These are phyloP conservation scores for Saccostrea glomerata DNA, from an alignment of 1,140 invertebrate species.

Conservation along the genomic window DNA sequence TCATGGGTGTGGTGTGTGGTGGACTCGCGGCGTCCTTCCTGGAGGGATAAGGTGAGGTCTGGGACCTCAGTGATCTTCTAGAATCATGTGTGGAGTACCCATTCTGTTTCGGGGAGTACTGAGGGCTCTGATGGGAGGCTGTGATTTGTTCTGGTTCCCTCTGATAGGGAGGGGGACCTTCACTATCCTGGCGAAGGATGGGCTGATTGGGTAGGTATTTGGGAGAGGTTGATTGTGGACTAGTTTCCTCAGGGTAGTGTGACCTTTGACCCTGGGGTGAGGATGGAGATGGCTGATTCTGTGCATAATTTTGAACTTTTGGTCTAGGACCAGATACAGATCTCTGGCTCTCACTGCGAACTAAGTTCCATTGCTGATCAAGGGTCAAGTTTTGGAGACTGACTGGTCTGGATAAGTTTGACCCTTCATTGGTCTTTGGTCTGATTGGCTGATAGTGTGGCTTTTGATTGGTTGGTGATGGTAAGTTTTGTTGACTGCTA, in stretches of 20 bases:
- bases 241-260: background rate
- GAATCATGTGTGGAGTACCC: background rate
- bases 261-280: conserved; percentile 25
- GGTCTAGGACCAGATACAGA: conserved; percentile 23
- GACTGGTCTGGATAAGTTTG: background rate
- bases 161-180: conserved; percentile 31
- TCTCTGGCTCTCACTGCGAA: background rate
- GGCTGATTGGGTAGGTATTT: conserved; percentile 26
- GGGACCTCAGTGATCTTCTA: background rate
- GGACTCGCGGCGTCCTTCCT: conserved; percentile 17
- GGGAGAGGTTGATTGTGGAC: conserved; percentile 6
- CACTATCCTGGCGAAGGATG: background rate
- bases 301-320: conserved; percentile 27
- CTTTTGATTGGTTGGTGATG: conserved; percentile 34
- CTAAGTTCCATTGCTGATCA: background rate
- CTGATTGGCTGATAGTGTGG: conserved; percentile 29
- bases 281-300: conserved; percentile 13
- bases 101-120: background rate
- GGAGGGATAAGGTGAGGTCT: conserved; percentile 15
- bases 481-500: conserved; percentile 5
- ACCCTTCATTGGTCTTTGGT: background rate
- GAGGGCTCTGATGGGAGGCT: background rate
- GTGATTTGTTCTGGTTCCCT: conserved; percentile 25
- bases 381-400: conserved; percentile 9
- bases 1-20: background rate